phyloP scores from a whole-genome alignment of 2,797 vertebrate species.

The Pogoniulus pusillus region DNA sequence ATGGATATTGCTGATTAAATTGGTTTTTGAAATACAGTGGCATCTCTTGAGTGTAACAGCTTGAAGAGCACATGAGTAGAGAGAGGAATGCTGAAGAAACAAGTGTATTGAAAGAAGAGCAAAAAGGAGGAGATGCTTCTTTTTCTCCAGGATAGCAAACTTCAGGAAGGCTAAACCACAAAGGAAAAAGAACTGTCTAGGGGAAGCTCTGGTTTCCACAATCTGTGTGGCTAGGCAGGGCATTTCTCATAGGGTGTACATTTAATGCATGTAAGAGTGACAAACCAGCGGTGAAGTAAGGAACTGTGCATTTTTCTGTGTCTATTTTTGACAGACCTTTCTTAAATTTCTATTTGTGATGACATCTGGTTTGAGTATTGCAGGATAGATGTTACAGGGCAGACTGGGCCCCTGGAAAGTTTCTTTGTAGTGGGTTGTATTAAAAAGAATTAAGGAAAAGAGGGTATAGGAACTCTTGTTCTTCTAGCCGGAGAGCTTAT shows the following conservation, averaged over 20 bases:
- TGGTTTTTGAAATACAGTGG: neutral
- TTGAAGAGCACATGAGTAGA: neutral
- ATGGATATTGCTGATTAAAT: neutral
- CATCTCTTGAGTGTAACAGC: neutral
- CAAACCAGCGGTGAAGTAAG: neutral
- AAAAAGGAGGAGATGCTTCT: neutral
- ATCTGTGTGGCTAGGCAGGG: neutral
- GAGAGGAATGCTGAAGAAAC: neutral
- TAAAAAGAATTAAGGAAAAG: constrained; percentile 11
- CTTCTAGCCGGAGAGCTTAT: neutral
- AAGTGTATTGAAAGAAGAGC: neutral
- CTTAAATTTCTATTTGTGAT: neutral
- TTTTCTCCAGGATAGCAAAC: neutral
- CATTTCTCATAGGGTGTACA: neutral
- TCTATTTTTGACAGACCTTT: neutral
- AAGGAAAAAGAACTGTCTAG: neutral
- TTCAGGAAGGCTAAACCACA: neutral
- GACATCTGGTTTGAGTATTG: neutral
- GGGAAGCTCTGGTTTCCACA: neutral
- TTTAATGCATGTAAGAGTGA: neutral
- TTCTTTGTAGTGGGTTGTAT: neutral
- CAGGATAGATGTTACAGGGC: neutral
- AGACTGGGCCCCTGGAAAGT: neutral
- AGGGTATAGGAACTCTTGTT: neutral
- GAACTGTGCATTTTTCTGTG: neutral